Base-by-base conservation (phyloP, 35 echinoderm and acorn worm genomes). In the Nesometra sesokonis region DNA sequence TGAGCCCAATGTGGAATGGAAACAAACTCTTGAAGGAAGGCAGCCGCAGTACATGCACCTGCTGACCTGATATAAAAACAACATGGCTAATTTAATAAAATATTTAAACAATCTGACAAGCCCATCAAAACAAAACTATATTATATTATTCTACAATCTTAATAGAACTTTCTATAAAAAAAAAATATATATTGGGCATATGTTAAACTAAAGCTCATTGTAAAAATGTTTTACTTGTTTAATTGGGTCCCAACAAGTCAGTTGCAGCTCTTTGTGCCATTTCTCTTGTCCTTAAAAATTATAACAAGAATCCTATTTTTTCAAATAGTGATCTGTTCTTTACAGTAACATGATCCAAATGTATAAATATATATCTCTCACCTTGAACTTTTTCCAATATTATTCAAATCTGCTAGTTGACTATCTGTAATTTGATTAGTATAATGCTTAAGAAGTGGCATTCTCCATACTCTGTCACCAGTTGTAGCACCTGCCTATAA, bases 1-100 rank as follows among this genome's bases (percentile, higher is more conserved):
- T 97, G 95, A 31, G 95, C 95, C 95, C 95, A 97, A 11, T 86
- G 35, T 27, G 83, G 17, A 27, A 86, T 78, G 8, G 85, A 87
- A 0, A 97, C 90, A 97, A 97, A 94, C 87, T 97, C 89, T 39
- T 85, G 89, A 13, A 97, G 84, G 82, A 97, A 97, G 29, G 95
- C 95, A 82, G 95, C 95, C 38, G 92, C 95, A 0, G 95, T 97
- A 39, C 95, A 97, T 13, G 92, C 32, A 33, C 92, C 92, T 31
- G 35, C 95, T 19, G 83, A 86, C 52, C 95, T 97, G 78, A 36
- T 17, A n/a, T n/a, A n/a, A n/a, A n/a, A n/a, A n/a, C n/a, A n/a
- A n/a, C n/a, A n/a, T n/a, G n/a, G n/a, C n/a, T n/a, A n/a, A n/a
- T n/a, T n/a, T n/a, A n/a, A n/a, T n/a, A n/a, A n/a, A n/a, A n/a